A percentile compares a stretch with the other conserved stretches of the same genome.
These are phyloP conservation scores for Urocitellus parryii DNA, from an alignment of 2,113 vertebrate genomes.

Conservation along the genomic window DNA sequence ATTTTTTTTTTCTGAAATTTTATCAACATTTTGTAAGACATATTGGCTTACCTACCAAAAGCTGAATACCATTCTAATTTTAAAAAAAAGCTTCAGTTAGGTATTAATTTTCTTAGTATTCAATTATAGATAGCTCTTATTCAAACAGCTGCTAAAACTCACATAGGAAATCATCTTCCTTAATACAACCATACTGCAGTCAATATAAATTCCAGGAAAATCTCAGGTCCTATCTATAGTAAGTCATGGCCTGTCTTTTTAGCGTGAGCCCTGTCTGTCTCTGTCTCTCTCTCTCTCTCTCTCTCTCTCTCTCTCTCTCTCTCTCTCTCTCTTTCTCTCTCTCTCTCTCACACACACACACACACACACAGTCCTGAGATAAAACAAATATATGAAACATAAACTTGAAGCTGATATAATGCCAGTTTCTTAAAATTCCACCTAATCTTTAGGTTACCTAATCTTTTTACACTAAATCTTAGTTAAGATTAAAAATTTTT, in stretches of 20 bases:
- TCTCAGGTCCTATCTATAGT: background rate
- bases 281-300: too few relatives aligned
- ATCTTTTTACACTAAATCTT: background rate
- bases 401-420: background rate
- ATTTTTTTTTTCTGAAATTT: background rate
- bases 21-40: background rate
- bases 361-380: background rate
- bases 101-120: background rate
- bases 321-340: too few relatives aligned
- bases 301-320: background rate
- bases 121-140: background rate
- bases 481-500: background rate
- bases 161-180: background rate
- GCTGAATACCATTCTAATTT: background rate
- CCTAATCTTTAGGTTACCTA: background rate
- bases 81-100: constrained; percentile 1
- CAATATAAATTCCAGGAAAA: background rate
- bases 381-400: constrained; percentile 28
- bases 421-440: background rate
- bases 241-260: background rate
- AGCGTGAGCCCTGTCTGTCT: background rate
- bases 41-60: background rate
- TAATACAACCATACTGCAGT: background rate
- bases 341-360: background rate
- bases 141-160: background rate